Base-by-base conservation (phyloP, 2,797 vertebrate species). In the Lophotriccus pileatus region DNA sequence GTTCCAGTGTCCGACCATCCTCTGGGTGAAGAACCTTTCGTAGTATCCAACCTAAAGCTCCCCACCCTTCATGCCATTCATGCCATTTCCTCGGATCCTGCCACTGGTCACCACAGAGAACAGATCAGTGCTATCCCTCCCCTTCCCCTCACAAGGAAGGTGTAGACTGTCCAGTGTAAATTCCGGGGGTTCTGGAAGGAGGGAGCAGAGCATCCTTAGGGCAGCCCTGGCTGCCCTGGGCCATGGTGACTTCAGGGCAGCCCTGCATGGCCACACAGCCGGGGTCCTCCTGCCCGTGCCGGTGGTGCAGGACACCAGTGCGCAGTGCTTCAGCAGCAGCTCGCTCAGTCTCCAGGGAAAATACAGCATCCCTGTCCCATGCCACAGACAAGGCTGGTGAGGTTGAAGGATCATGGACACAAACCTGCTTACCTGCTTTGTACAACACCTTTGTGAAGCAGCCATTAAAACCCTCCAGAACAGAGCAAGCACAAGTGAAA, bases 381-480 rank as follows among this genome's bases (percentile, higher is more conserved):
- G 7, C 53, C 41, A 19, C 32, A 16, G 49, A 2, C 20, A 24
- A 17, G 22, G 24, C 23, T 8, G 15, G 28, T 6, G 46, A 52
- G 44, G 30, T 36, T 13, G 59, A 27, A 14, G 2, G 3, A 12
- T 9, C 37, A 12, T 1, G 0, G 39, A 5, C 13, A 36, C 21
- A 8, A 36, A 82, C 22, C 32, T 70, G 32, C 24, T 52, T 4
- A 12, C 13, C 32, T 12, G 44, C 46, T 60, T 32, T 28, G 37
- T 23, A n/a, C 28, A 30, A 7, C 5, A 7, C 23, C 24, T 64
- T 36, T 18, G 41, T 3, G 22, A 47, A 58, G 28, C 64, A 10
- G 56, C 28, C 49, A 22, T 14, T 17, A 17, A 85, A 62, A 23
- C 4, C 14, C 36, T n/a, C 56, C 34, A 11, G 28, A 70, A 10